A percentile compares a stretch with the other conserved stretches of the same genome.
phyloP scores from a whole-genome alignment of 2,797 vertebrate species.

The Oophaga sylvatica region DNA sequence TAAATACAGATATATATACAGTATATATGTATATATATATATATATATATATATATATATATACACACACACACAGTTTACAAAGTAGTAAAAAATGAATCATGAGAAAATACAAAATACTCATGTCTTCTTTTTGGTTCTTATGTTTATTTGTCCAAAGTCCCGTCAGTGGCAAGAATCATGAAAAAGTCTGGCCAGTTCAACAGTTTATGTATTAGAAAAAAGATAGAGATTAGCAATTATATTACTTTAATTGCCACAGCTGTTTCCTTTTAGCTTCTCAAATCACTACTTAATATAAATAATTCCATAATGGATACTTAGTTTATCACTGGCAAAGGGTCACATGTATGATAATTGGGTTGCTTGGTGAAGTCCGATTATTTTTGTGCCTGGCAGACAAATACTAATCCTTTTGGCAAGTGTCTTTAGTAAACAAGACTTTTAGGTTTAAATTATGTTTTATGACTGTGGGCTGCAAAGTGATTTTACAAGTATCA shows the following conservation, averaged over 20 bases:
- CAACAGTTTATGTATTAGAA: constrained; percentile 18
- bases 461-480: constrained; percentile 60
- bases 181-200: constrained; percentile 24
- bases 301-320: constrained; percentile 45
- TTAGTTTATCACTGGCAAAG: constrained; percentile 35
- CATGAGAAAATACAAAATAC: not conserved
- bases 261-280: constrained; percentile 44
- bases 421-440: constrained; percentile 55
- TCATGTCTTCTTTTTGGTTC: not conserved
- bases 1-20: too few species aligned
- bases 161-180: constrained; percentile 25
- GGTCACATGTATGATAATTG: constrained; percentile 52
- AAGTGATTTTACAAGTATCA: constrained; percentile 51
- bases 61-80: too few species aligned
- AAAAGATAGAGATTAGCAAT: constrained; percentile 35
- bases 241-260: constrained; percentile 44
- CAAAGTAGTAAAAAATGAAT: not conserved
- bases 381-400: constrained; percentile 52
- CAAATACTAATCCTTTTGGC: constrained; percentile 57
- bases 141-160: constrained; percentile 13
- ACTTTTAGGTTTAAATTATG: constrained; percentile 56
- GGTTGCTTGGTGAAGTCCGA: constrained; percentile 45
- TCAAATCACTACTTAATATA: constrained; percentile 33
- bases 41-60: too few species aligned
- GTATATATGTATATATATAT: too few species aligned